Percentiles rank a stretch among this genome's conserved stretches.
Evolutionary conservation across 2,888 invertebrate species (phyloP).

Genomic region (Pemphredon lugubris): DNA sequence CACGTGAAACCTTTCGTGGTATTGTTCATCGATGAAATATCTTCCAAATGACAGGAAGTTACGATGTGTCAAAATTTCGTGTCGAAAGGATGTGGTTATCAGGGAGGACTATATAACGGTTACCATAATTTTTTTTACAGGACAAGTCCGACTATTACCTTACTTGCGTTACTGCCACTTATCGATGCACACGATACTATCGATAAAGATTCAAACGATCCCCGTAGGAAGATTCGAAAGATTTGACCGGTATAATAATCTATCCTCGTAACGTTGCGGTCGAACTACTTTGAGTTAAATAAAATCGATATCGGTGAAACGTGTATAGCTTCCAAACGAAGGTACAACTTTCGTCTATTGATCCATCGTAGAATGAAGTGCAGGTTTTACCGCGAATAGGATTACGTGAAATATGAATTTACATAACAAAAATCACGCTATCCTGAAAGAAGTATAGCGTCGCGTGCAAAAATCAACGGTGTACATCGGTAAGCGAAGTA

Average conservation of each 20-base stretch:
- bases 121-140: background rate
- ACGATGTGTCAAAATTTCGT: too few relatives aligned
- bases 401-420: too few relatives aligned
- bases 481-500: too few relatives aligned
- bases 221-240: conserved; percentile 6
- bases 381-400: too few relatives aligned
- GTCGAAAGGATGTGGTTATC: too few relatives aligned
- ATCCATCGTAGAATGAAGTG: background rate
- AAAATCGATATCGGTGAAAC: conserved; percentile 16
- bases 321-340: conserved; percentile 28
- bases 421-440: background rate
- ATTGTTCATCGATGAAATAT: too few relatives aligned
- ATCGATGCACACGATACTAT: too few relatives aligned
- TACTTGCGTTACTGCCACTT: conserved; percentile 37
- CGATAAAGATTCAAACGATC: conserved; percentile 32
- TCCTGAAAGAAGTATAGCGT: too few relatives aligned
- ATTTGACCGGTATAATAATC: conserved; percentile 27
- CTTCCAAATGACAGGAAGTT: too few relatives aligned
- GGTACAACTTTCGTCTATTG: background rate
- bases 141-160: conserved; percentile 7
- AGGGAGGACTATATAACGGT: too few relatives aligned
- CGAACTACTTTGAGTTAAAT: conserved; percentile 8
- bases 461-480: too few relatives aligned
- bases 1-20: too few relatives aligned
- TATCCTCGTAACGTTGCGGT: background rate